Evolutionary conservation across 2,113 vertebrate species (phyloP).

Genomic region (Zosterops japonicus): DNA sequence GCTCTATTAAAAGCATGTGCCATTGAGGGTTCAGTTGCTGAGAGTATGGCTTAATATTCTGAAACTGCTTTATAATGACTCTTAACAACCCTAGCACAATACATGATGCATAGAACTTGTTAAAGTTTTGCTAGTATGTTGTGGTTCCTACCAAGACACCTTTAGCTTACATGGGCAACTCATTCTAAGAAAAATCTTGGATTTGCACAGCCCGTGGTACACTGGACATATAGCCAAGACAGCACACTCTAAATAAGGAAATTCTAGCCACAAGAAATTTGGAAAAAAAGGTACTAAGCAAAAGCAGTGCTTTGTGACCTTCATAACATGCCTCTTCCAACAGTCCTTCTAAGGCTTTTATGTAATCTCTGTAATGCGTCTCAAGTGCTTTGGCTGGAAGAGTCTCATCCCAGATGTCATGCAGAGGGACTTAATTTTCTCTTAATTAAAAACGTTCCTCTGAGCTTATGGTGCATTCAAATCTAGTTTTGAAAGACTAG

Average conservation of each 20-base stretch:
- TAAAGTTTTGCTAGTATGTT: background rate
- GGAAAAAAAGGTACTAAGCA: background rate
- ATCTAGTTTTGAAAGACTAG: background rate
- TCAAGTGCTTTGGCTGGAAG: background rate
- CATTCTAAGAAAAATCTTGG: background rate
- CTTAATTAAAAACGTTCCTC: background rate
- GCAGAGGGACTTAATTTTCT: background rate
- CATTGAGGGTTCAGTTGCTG: slow-evolving; percentile 31
- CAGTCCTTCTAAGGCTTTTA: background rate
- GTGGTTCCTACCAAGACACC: background rate
- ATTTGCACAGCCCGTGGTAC: background rate
- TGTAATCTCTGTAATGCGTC: background rate
- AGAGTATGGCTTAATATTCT: background rate
- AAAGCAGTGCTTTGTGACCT: background rate
- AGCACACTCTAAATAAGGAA: background rate
- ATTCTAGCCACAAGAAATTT: background rate
- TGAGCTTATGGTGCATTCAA: background rate
- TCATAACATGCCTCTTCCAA: background rate
- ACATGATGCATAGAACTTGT: background rate
- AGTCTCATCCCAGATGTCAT: background rate
- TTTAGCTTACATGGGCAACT: background rate
- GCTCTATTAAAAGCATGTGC: slow-evolving; percentile 68
- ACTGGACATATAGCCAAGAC: background rate
- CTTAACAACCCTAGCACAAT: background rate
- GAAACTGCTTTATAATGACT: background rate